phyloP scores from a whole-genome alignment of 2,797 vertebrate species.

The Cacajao melanocephalus region DNA sequence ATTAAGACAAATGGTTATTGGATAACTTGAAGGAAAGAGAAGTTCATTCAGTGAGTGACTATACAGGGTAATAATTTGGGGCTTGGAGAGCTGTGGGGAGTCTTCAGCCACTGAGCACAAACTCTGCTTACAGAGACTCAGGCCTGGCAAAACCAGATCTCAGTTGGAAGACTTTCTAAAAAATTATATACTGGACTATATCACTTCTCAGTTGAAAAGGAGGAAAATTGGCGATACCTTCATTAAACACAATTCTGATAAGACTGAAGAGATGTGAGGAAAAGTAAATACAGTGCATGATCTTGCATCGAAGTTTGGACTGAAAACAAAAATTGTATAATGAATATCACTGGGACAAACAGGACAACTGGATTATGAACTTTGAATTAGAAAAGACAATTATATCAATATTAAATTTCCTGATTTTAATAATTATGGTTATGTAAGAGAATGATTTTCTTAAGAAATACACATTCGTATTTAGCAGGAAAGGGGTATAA shows the following conservation, averaged over 20 bases:
- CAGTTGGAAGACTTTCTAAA: background rate
- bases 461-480: background rate
- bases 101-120: background rate
- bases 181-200: background rate
- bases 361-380: background rate
- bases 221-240: background rate
- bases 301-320: constrained; percentile 9
- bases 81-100: constrained; percentile 6
- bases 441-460: background rate
- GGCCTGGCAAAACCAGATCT: constrained; percentile 30
- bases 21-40: constrained; percentile 58
- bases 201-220: constrained; percentile 30
- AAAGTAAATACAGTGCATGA: background rate
- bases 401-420: background rate
- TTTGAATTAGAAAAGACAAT: background rate
- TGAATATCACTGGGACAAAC: background rate
- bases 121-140: background rate
- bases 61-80: background rate
- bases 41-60: constrained; percentile 36
- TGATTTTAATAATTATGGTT: background rate
- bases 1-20: constrained; percentile 73
- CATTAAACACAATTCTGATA: constrained; percentile 37
- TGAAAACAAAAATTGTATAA: background rate
- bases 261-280: background rate
- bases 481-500: background rate